Conservation (phyloP, 2,888 invertebrate species). For the Drosophila cognata region DNA sequence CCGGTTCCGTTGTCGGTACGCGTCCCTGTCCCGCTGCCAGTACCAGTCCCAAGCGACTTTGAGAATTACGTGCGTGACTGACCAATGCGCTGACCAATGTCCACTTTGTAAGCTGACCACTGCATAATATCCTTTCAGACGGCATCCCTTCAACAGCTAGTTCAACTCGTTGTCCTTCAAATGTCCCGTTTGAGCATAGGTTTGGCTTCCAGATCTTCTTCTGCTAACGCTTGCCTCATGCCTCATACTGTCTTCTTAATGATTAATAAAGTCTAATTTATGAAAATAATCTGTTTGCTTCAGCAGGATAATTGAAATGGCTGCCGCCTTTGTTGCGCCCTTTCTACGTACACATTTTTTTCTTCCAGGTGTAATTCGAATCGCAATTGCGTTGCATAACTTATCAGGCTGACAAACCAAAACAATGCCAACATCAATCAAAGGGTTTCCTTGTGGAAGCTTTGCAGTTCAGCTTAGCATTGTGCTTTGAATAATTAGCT, state of each 20-base stretch:
- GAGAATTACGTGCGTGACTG: conserved; percentile 82
- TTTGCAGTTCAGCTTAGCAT: conserved; percentile 53
- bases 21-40: conserved; percentile 28
- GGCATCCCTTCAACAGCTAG: conserved; percentile 47
- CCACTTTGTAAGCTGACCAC: conserved; percentile 72
- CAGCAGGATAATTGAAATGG: conserved; percentile 44
- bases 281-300: conserved; percentile 82
- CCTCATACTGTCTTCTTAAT: conserved; percentile 77
- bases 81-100: conserved; percentile 83
- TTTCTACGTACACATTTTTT: conserved; percentile 1
- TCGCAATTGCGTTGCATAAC: conserved; percentile 61
- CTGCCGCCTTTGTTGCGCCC: conserved; percentile 39
- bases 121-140: conserved; percentile 62
- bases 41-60: conserved; percentile 46
- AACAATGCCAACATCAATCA: conserved; percentile 84
- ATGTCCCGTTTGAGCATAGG: conserved; percentile 50
- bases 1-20: conserved; percentile 1
- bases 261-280: conserved; percentile 83
- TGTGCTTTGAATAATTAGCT: conserved; percentile 67
- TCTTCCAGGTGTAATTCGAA: conserved; percentile 73
- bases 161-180: conserved; percentile 79
- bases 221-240: conserved; percentile 26
- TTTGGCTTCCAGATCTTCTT: conserved; percentile 15
- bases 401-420: conserved; percentile 71
- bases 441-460: conserved; percentile 49